Conservation (phyloP, 1,140 invertebrate genomes). For the Cheumatopsyche charites region DNA sequence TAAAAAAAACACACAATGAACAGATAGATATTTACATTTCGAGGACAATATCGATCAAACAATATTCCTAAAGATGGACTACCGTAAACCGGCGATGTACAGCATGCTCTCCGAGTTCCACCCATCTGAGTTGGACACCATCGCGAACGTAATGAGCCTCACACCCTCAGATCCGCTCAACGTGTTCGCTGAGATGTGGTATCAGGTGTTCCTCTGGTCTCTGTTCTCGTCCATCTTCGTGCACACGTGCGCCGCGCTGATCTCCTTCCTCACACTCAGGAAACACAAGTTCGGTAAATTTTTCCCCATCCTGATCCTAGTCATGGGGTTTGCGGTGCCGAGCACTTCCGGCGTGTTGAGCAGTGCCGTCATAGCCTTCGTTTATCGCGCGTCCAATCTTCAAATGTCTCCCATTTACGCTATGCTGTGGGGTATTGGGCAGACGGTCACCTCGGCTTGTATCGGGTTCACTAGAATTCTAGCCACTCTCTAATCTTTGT, state of each 20-base stretch:
- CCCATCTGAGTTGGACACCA: constrained; percentile 67
- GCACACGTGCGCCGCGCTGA: constrained; percentile 86
- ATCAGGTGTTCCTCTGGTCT: constrained; percentile 92
- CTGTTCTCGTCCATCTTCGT: constrained; percentile 92
- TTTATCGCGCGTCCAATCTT: constrained; percentile 86
- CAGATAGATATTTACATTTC: no score
- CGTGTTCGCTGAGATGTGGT: constrained; percentile 91
- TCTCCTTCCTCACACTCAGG: constrained; percentile 86
- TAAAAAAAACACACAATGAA: no score
- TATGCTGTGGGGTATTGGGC: constrained; percentile 90
- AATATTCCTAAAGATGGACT: not conserved
- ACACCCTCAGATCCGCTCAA: constrained; percentile 66
- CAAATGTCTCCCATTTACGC: constrained; percentile 90
- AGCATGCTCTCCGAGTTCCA: constrained; percentile 65
- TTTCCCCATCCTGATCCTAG: constrained; percentile 84
- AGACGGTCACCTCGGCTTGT: constrained; percentile 85
- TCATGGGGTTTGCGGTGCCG: constrained; percentile 87
- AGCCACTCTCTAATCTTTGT: constrained; percentile 72
- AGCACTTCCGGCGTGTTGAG: constrained; percentile 86
- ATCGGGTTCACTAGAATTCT: constrained; percentile 92
- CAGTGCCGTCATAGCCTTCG: constrained; percentile 92
- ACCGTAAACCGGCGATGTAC: constrained; percentile 54
- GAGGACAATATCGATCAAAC: no score
- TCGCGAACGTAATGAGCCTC: constrained; percentile 67
- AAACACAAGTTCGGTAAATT: constrained; percentile 94